Evolutionary conservation across 1,140 invertebrate genomes (phyloP), one percentile per base, ranked within the genome.

Genomic region (Philopotamus ludificatus): DNA sequence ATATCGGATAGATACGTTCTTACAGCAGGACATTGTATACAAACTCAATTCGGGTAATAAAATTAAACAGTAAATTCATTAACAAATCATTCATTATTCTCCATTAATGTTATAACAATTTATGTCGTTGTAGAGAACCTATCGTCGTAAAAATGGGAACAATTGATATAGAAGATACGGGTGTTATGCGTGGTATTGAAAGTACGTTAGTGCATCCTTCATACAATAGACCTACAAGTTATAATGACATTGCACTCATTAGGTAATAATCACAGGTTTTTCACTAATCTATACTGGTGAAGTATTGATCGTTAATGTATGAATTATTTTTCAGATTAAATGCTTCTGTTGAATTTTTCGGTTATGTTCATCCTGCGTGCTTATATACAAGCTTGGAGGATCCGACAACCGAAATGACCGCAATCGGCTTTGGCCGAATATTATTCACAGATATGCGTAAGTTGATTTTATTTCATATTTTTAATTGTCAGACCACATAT

Each of bases 311-410:
- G 12, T 34, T 34, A 34, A 12, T 7, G 12, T 7, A 12, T 4
- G 28, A 34, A 7, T 4, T 34, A 34, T 4, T 34, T 34, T 0
- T 90, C 88, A 89, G 80, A 84, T 0, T 34, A 12, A 50, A 58
- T 16, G 53, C 20, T 16, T 53, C n/a, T n/a, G n/a, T n/a, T n/a
- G n/a, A n/a, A n/a, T n/a, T n/a, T n/a, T n/a, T n/a, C n/a, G n/a
- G n/a, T n/a, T n/a, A n/a, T n/a, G n/a, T n/a, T n/a, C n/a, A 45
- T 25, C 49, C 49, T 12, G 49, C 49, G 16, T 51, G 49, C 22
- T 25, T 51, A 9, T 15, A 51, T 10, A 23, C 0, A 20, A 21
- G 21, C n/a, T 51, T 51, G 21, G 49, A 22, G n/a, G 49, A 51
- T 22, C 15, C 21, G n/a, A 15, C n/a, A n/a, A 51, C 49, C n/a